These are phyloP conservation scores for Calameuta filiformis DNA, from an alignment of 2,888 invertebrate species.

Conservation along the genomic window DNA sequence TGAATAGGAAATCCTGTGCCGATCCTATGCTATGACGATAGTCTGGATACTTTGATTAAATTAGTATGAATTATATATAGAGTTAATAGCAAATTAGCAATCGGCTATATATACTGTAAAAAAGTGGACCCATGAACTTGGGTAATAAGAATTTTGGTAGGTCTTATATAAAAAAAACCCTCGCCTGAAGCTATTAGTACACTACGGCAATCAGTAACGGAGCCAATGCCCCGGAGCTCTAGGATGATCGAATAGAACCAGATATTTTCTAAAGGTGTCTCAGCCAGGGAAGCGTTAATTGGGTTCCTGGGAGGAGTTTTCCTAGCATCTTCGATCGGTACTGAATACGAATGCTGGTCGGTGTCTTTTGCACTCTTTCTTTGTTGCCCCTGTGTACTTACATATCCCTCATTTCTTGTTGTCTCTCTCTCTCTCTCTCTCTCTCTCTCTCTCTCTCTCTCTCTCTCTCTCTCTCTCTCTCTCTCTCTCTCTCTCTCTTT, in stretches of 20 bases:
- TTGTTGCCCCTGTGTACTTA: neutral
- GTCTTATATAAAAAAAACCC: neutral
- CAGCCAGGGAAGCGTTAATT: neutral
- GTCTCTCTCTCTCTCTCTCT: slow-evolving; percentile 4
- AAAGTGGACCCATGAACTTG: neutral
- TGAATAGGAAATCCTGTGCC: neutral
- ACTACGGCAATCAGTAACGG: neutral
- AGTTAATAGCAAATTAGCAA: neutral
- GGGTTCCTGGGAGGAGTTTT: neutral
- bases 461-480: neutral
- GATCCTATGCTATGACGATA: neutral
- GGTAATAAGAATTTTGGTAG: neutral
- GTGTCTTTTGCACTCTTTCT: neutral
- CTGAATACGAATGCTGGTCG: neutral
- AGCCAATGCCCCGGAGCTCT: neutral
- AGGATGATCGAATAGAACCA: neutral
- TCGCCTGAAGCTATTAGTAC: neutral
- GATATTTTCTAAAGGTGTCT: neutral
- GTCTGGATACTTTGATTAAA: neutral
- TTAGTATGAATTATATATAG: neutral
- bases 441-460: neutral
- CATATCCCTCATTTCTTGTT: neutral
- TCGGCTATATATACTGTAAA: neutral
- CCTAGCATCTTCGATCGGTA: neutral
- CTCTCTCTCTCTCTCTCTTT: slow-evolving; percentile 3